Base-by-base conservation (phyloP, 1,140 invertebrate species). In the Microplitis demolitor region DNA sequence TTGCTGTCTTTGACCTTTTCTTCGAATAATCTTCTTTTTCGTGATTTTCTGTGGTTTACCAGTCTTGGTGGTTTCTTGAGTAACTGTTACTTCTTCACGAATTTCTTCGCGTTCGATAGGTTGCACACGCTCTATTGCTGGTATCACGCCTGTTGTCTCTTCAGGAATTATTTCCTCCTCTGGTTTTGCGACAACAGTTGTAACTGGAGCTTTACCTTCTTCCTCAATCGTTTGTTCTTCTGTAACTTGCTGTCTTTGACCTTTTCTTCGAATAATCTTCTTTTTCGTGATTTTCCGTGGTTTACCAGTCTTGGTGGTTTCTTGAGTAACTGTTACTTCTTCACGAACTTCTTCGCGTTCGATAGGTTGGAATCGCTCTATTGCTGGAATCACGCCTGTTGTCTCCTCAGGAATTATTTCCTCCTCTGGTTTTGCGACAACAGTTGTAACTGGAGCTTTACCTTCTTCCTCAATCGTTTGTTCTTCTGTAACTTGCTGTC, bases 221-320 rank as follows among this genome's bases (percentile, higher is more conserved):
- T 39, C 37, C 8, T 39, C 37, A 6, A 39, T 39, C 8, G 37
- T 39, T 39, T 39, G 4, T 39, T 39, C 37, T 39, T 39, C 37
- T 63, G 85, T 87, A 2, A 86, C 80, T 72, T 87, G 80, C 80
- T 87, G 82, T 74, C 87, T 85, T 0, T 79, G 66, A 3, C 83
- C 85, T 16, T 84, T 82, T 69, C 83, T 84, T 8, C 39, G 16
- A 71, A 71, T 62, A 3, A 71, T 71, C 37, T 62, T 71, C 63
- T 71, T 71, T 4, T 76, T 74, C 0, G 54, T 75, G 16, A 66
- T 67, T 35, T 74, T 74, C 3, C 37, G 1, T 39, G 37, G 37
- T 3, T 39, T 39, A 39, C 37, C 37, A 0, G 37, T 39, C 8
- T 39, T 9, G 8, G 37, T 39, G 4, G 8, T 9, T 39, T 39